A percentile compares a stretch with the other conserved stretches of the same genome.
phyloP scores from a whole-genome alignment of 2,113 vertebrate genomes.

The Syrrhaptes paradoxus region DNA sequence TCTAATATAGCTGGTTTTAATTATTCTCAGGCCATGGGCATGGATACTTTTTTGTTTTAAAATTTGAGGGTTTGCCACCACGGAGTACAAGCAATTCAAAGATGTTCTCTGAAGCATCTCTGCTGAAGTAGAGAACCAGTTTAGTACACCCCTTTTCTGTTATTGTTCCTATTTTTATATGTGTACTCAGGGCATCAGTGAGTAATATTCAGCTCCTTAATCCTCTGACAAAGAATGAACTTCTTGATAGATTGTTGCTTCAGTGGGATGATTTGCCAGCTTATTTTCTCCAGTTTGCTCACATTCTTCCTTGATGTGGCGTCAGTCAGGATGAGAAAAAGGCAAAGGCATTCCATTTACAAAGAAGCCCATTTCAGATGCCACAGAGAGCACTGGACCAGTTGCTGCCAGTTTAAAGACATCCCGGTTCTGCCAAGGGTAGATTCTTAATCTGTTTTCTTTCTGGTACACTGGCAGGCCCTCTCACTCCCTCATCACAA shows the following conservation, averaged over 20 bases:
- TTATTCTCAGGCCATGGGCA: conserved; percentile 35
- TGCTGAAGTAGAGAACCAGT: background rate
- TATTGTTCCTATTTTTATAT: conserved; percentile 16
- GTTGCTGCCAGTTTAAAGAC: background rate
- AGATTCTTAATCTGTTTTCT: background rate
- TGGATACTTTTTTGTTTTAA: conserved; percentile 8
- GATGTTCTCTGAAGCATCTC: background rate
- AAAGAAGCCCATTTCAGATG: background rate
- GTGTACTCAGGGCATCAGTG: background rate
- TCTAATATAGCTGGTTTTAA: conserved; percentile 43
- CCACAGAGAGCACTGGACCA: background rate
- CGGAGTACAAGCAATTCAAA: background rate
- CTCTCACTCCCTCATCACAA: background rate
- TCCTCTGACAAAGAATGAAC: background rate
- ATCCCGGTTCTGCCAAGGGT: background rate
- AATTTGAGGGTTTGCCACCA: background rate
- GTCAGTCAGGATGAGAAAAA: conserved; percentile 3
- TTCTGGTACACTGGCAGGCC: background rate
- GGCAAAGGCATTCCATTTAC: background rate
- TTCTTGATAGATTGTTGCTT: background rate
- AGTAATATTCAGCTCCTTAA: conserved; percentile 7
- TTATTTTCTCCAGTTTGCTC: conserved; percentile 6
- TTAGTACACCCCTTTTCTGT: background rate
- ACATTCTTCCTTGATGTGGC: background rate
- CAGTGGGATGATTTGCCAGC: background rate